Percentiles rank a stretch among this genome's conserved stretches.
Evolutionary conservation across 2,797 vertebrate genomes (phyloP).

Genomic region (Meda fulgida): DNA sequence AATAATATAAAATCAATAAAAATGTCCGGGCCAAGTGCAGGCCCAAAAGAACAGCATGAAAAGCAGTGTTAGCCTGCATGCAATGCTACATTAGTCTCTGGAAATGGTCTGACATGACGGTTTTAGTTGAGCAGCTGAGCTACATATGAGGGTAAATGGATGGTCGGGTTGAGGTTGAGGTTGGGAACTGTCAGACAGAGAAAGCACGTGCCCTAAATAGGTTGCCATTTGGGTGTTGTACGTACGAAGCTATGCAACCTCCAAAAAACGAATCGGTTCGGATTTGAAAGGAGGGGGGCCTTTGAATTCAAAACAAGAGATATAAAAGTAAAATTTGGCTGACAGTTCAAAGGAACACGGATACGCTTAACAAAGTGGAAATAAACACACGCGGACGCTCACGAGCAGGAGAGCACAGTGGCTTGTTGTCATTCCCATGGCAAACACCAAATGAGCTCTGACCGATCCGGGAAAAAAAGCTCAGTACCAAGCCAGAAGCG

Average conservation of each 20-base stretch:
- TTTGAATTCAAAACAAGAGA: constrained; percentile 27
- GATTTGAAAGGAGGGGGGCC: constrained; percentile 1
- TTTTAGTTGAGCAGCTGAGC: constrained; percentile 20
- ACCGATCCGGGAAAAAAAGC: constrained; percentile 68
- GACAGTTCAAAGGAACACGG: constrained; percentile 56
- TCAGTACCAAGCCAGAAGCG: constrained; percentile 72
- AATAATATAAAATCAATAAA: constrained; percentile 40
- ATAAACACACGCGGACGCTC: constrained; percentile 62
- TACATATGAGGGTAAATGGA: constrained; percentile 33
- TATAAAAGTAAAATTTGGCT: constrained; percentile 42
- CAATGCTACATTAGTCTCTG: constrained; percentile 58
- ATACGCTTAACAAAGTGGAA: constrained; percentile 51
- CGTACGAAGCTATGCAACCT: constrained; percentile 26
- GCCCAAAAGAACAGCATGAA: constrained; percentile 40
- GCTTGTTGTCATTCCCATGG: constrained; percentile 68
- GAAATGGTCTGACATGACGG: constrained; percentile 12
- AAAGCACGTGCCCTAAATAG: constrained; percentile 37
- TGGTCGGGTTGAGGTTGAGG: constrained; percentile 51
- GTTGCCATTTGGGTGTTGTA: constrained; percentile 32
- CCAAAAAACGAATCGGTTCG: constrained; percentile 14
- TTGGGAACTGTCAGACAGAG: constrained; percentile 53
- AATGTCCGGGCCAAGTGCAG: neutral
- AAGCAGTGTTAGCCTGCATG: constrained; percentile 39
- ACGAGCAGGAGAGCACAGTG: constrained; percentile 57
- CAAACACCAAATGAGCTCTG: constrained; percentile 71